Evolutionary conservation across 1,140 invertebrate genomes (phyloP).

Genomic region (Reticulitermes speratus): DNA sequence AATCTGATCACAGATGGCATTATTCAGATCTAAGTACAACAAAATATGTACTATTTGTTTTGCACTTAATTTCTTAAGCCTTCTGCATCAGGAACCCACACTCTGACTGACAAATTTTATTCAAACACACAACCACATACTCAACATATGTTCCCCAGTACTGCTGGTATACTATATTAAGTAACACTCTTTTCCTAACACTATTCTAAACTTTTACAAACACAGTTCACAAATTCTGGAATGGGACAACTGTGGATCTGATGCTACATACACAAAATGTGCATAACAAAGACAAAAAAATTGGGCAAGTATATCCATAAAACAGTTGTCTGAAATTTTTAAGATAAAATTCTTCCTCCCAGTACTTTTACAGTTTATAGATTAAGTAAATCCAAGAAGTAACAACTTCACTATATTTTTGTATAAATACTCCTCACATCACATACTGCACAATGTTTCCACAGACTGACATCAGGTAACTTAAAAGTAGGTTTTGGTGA

Average conservation of each 20-base stretch:
- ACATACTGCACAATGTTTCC: not conserved
- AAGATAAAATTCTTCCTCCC: too few relatives aligned
- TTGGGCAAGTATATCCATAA: too few relatives aligned
- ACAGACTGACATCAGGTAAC: not conserved
- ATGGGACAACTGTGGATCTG: too few relatives aligned
- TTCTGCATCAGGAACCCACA: slow-evolving; percentile 7
- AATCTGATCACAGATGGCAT: not conserved
- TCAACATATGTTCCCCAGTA: not conserved
- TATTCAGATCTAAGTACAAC: not conserved
- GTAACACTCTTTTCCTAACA: not conserved
- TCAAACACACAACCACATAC: not conserved
- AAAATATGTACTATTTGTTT: not conserved
- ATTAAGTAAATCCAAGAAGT: too few relatives aligned
- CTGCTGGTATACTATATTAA: not conserved
- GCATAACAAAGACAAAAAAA: too few relatives aligned
- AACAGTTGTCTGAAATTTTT: too few relatives aligned
- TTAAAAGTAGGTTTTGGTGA: too few relatives aligned
- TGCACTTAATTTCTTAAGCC: not conserved
- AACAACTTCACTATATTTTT: not conserved
- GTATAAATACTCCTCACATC: not conserved
- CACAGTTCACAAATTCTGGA: too few relatives aligned
- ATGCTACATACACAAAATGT: too few relatives aligned
- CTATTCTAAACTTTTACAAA: too few relatives aligned
- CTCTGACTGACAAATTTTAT: not conserved
- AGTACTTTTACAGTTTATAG: too few relatives aligned